Evolutionary conservation across 2,888 invertebrate species (phyloP), one percentile per base, ranked within the genome.

Genomic region (Chrysodeixis includens): DNA sequence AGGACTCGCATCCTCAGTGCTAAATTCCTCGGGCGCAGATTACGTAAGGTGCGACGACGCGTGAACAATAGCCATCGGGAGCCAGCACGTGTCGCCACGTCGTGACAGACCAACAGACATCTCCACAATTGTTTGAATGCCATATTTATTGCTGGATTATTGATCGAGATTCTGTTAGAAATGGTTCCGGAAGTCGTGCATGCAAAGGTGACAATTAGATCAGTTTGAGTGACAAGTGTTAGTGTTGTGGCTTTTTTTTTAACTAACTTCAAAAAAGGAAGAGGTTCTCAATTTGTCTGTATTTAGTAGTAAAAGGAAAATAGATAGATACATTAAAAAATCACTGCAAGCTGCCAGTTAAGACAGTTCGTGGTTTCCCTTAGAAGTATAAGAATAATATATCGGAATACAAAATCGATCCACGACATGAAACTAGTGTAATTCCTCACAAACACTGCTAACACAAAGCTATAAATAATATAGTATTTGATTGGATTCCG

Each of bases 61-160:
- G 30, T 20, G 49, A 82, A 81, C 82, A 82, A 82, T 82, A 78
- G 73, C 62, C 55, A 59, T 71, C 82, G 71, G 78, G 79, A 75
- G 72, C 82, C 46, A 51, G 65, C 83, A 82, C 81, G 81, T 82
- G 81, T 72, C 65, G 58, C 22, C 63, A 62, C 59, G 70, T 82
- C 81, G 83, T 81, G 83, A 82, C 81, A 69, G 68, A 67, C 66
- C 70, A 62, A 52, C 72, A 55, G 74, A 72, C 66, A 74, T 76
- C 76, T 72, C 66, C 61, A 26, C 78, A 68, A 74, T 76, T 81
- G 81, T 78, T 71, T 18, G 57, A 20, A 52, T 69, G 46, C 69
- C 64, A 65, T 69, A 66, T 66, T 70, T 18, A 44, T 44, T 16
- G 16, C n/a, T 7, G 1, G 16, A 9, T 10, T 49, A 49, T 18